phyloP scores from a whole-genome alignment of 35 echinoderm and acorn worm species.

The Ophioderma brevispina region DNA sequence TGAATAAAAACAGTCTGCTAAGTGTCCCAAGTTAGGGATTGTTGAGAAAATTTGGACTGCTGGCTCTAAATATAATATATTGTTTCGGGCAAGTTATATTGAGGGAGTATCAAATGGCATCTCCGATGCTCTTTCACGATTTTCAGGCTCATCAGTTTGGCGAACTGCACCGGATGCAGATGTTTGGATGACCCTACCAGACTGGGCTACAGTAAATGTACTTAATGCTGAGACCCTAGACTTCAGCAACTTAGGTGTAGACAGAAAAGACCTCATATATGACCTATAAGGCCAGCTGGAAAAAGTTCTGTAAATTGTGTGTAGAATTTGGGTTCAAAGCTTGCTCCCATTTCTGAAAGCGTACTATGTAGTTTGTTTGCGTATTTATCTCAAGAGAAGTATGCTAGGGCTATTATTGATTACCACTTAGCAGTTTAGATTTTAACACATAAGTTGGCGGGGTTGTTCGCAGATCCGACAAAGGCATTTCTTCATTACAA shows the following conservation, averaged over 20 bases:
- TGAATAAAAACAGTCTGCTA: no score
- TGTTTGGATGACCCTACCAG: not conserved
- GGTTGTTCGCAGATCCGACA: not conserved
- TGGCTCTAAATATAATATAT: no score
- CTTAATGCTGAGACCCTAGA: not conserved
- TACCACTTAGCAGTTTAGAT: not conserved
- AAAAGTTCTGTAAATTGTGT: not conserved
- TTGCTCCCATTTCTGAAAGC: not conserved
- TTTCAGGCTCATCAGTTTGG: slow-evolving; percentile 6
- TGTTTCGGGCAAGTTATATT: no score
- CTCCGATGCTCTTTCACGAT: slow-evolving; percentile 35
- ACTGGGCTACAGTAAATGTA: not conserved
- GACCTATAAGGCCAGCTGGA: not conserved
- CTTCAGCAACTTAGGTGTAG: not conserved
- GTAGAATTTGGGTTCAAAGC: not conserved
- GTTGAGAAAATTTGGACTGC: no score
- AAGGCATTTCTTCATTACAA: not conserved
- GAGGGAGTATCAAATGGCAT: not conserved
- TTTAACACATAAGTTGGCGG: not conserved
- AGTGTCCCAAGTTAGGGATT: no score
- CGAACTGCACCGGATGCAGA: not conserved
- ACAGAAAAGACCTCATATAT: not conserved
- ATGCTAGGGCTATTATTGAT: not conserved
- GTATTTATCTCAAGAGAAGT: not conserved
- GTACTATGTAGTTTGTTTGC: not conserved